These are phyloP conservation scores for Troglohyphantes excavatus DNA, from an alignment of 2,888 invertebrate species.

Conservation along the genomic window DNA sequence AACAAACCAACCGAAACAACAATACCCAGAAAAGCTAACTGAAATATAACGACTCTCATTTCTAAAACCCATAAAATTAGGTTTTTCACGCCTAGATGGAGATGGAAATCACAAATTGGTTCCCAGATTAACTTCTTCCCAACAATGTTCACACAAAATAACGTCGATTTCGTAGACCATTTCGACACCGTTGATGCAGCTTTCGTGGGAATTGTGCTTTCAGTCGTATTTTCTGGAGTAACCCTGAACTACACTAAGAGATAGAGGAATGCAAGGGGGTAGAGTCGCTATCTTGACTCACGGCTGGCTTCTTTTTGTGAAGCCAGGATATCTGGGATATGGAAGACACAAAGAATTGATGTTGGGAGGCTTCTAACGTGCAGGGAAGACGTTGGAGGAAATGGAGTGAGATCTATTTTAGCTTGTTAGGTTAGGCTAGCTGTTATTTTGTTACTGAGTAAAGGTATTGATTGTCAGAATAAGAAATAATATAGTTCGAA, in stretches of 20 bases:
- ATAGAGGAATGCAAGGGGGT: slow-evolving; percentile 35
- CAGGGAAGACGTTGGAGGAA: not conserved
- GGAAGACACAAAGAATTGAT: not conserved
- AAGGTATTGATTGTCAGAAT: not conserved
- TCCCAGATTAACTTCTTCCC: not conserved
- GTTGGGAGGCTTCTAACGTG: not conserved
- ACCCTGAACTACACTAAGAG: slow-evolving; percentile 25
- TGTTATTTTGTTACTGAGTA: not conserved
- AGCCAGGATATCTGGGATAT: not conserved
- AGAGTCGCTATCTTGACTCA: slow-evolving; percentile 34
- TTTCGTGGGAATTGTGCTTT: slow-evolving; percentile 5
- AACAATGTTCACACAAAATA: not conserved
- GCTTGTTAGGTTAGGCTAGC: not conserved
- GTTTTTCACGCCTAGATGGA: too few relatives aligned
- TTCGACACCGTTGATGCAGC: slow-evolving; percentile 26
- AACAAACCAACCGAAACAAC: too few relatives aligned
- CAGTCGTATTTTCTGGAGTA: slow-evolving; percentile 3
- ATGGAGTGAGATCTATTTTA: not conserved
- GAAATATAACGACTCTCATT: too few relatives aligned
- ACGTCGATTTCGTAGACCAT: slow-evolving; percentile 18
- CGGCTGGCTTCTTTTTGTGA: slow-evolving; percentile 33
- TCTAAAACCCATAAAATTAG: too few relatives aligned
- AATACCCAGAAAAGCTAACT: too few relatives aligned
- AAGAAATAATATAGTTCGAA: too few relatives aligned
- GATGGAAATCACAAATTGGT: not conserved